Evolutionary conservation across 1,140 invertebrate species (phyloP).

Genomic region (Macrobrachium rosenbergii): DNA sequence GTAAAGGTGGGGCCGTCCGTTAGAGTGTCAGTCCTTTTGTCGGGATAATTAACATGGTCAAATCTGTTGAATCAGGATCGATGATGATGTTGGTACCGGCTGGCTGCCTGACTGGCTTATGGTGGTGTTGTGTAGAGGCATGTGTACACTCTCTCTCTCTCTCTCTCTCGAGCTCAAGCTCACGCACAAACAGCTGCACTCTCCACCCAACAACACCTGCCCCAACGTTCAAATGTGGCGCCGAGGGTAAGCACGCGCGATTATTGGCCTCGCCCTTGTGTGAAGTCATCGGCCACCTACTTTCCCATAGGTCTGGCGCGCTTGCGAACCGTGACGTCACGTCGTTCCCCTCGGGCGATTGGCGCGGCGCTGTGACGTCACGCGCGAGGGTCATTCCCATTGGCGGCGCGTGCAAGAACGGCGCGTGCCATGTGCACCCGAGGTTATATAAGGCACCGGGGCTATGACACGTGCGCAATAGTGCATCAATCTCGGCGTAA

Average conservation of each 20-base stretch:
- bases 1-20: too few species aligned
- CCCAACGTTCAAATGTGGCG: constrained; percentile 62
- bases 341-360: constrained; percentile 11
- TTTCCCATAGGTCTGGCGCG: background rate
- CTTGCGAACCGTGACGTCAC: constrained; percentile 38
- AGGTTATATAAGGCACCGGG: constrained; percentile 53
- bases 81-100: too few species aligned
- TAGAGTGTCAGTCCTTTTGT: too few species aligned
- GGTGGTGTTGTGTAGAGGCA: too few species aligned
- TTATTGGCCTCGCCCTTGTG: constrained; percentile 37
- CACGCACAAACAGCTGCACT: constrained; percentile 50
- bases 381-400: background rate
- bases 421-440: constrained; percentile 61
- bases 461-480: constrained; percentile 56
- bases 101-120: too few species aligned
- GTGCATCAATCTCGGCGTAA: constrained; percentile 60
- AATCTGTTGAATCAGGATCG: too few species aligned
- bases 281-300: background rate
- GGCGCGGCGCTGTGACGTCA: constrained; percentile 41
- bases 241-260: constrained; percentile 48
- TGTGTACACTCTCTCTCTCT: background rate
- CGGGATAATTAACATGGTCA: too few species aligned
- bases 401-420: constrained; percentile 54
- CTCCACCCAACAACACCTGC: constrained; percentile 54
- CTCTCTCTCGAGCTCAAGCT: background rate